phyloP scores from a whole-genome alignment of 2,888 invertebrate genomes.

The Holacanthella duospinosa region DNA sequence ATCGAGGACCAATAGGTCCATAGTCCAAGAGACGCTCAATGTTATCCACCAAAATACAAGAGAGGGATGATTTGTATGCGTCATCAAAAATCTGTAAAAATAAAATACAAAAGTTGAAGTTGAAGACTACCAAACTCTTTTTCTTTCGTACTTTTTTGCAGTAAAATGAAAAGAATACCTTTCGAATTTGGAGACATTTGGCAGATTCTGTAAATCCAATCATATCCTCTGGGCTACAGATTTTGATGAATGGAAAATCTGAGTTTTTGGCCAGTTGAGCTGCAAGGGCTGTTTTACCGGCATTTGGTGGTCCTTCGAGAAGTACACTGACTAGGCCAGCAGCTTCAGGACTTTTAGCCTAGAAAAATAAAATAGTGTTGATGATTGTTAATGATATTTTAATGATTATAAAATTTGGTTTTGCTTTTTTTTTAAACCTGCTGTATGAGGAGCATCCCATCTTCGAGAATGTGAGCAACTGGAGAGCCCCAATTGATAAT shows the following conservation, averaged over 20 bases:
- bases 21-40: constrained; percentile 95
- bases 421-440: constrained; percentile 46
- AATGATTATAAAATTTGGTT: not conserved
- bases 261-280: constrained; percentile 92
- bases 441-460: constrained; percentile 80
- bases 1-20: constrained; percentile 93
- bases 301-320: constrained; percentile 89
- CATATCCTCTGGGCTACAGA: constrained; percentile 92
- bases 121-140: no score
- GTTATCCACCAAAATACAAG: constrained; percentile 94
- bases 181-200: constrained; percentile 87
- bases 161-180: no score
- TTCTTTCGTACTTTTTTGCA: no score
- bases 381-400: not conserved
- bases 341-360: constrained; percentile 61
- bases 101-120: constrained; percentile 20
- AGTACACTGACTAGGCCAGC: constrained; percentile 78
- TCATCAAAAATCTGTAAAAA: constrained; percentile 90
- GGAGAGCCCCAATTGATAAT: constrained; percentile 87
- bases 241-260: constrained; percentile 96
- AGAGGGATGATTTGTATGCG: constrained; percentile 91
- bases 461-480: constrained; percentile 76
- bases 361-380: not conserved
- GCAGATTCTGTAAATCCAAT: constrained; percentile 91
- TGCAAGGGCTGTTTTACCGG: constrained; percentile 93